Evolutionary conservation across 2,113 vertebrate genomes (phyloP).

Genomic region (Nicator chloris): DNA sequence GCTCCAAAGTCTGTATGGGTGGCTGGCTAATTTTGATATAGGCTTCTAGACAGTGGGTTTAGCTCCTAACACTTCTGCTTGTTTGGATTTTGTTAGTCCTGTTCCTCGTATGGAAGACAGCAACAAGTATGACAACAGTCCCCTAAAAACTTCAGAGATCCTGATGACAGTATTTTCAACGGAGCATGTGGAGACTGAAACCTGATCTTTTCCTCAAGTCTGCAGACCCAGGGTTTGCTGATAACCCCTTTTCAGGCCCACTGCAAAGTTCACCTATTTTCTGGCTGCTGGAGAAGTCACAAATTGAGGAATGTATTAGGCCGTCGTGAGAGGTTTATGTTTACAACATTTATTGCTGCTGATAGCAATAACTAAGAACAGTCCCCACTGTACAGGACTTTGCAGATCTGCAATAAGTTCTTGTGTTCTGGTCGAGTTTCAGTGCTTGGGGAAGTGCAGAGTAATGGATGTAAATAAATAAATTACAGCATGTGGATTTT

Average conservation of each 20-base stretch:
- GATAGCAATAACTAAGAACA: conserved; percentile 42
- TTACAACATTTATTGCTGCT: conserved; percentile 49
- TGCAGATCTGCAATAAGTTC: conserved; percentile 43
- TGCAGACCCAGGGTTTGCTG: not conserved
- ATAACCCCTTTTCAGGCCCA: not conserved
- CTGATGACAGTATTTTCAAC: not conserved
- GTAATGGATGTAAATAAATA: conserved; percentile 46
- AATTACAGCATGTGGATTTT: not conserved
- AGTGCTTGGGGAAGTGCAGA: conserved; percentile 4
- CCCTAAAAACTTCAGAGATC: not conserved
- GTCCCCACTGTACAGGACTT: conserved; percentile 2
- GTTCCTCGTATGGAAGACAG: not conserved
- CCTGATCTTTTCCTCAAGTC: not conserved
- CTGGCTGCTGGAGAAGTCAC: not conserved
- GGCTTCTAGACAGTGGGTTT: not conserved
- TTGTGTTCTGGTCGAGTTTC: not conserved
- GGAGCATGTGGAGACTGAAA: not conserved
- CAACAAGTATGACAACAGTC: not conserved
- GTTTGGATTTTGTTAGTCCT: not conserved
- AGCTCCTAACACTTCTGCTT: not conserved
- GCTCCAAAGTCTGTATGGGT: fast-evolving
- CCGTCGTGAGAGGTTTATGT: conserved; percentile 2
- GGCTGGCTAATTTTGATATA: not conserved
- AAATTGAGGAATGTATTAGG: not conserved
- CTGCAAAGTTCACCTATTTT: conserved; percentile 4